These are phyloP conservation scores for Carabus problematicus DNA, from an alignment of 2,888 invertebrate genomes.

Conservation along the genomic window DNA sequence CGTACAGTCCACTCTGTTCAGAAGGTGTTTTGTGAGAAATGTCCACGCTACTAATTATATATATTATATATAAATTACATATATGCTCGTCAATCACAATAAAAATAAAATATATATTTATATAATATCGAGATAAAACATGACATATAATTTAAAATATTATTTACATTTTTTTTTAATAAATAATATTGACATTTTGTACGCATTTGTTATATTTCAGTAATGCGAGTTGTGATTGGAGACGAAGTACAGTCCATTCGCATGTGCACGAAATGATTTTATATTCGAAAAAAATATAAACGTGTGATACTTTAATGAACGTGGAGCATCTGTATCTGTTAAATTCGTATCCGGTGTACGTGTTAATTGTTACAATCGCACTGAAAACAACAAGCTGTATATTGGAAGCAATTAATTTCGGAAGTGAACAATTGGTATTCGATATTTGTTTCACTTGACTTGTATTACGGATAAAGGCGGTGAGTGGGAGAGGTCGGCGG, in stretches of 20 bases:
- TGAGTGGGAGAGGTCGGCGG: neutral
- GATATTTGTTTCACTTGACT: no score
- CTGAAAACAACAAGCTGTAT: conserved; percentile 26
- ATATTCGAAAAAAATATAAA: no score
- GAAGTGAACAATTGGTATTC: neutral
- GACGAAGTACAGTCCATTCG: no score
- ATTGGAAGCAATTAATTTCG: conserved; percentile 18
- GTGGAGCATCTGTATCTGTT: no score
- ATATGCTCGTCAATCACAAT: conserved; percentile 39
- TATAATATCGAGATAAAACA: conserved; percentile 29
- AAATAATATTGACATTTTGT: conserved; percentile 41
- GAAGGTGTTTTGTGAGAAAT: conserved; percentile 29
- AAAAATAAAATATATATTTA: conserved; percentile 30
- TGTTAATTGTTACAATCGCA: no score
- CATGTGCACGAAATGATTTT: no score
- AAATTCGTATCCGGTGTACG: no score
- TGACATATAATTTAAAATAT: conserved; percentile 36
- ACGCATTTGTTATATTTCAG: conserved; percentile 7
- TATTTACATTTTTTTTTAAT: conserved; percentile 34
- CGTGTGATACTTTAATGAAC: no score
- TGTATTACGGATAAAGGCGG: neutral
- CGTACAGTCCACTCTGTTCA: conserved; percentile 1
- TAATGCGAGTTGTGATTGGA: no score
- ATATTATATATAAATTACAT: conserved; percentile 11
- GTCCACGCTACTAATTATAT: conserved; percentile 29